phyloP scores from a whole-genome alignment of 2,888 invertebrate species.

The Calephelis perditalis region DNA sequence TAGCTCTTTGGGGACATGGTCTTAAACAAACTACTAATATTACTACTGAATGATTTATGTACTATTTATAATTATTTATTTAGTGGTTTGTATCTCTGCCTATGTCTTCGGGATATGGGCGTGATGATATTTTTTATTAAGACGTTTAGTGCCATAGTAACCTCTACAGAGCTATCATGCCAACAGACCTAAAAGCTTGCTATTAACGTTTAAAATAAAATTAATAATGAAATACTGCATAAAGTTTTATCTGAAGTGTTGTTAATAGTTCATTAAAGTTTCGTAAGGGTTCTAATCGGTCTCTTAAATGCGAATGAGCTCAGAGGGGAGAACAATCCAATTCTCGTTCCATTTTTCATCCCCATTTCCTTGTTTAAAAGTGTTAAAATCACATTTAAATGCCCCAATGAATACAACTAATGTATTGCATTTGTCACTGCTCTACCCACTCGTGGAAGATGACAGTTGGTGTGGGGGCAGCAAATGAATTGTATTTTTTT shows the following conservation, averaged over 20 bases:
- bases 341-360: slow-evolving; percentile 49
- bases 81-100: no score
- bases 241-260: neutral
- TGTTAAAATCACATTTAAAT: slow-evolving; percentile 45
- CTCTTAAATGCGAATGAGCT: slow-evolving; percentile 14
- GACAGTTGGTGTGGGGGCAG: neutral
- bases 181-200: no score
- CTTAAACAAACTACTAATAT: no score
- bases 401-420: slow-evolving; percentile 25
- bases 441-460: neutral
- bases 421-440: slow-evolving; percentile 8
- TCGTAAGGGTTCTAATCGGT: slow-evolving; percentile 18
- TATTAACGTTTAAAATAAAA: no score
- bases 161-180: no score
- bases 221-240: neutral
- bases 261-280: slow-evolving; percentile 18
- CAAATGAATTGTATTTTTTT: neutral
- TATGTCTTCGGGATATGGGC: no score
- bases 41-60: no score
- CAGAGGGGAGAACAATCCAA: slow-evolving; percentile 29
- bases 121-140: no score
- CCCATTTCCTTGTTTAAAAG: slow-evolving; percentile 41
- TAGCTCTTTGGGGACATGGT: no score
- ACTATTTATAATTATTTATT: no score
- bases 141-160: no score